Evolutionary conservation across 2,113 vertebrate genomes (phyloP).

Genomic region (Deroptyus accipitrinus): DNA sequence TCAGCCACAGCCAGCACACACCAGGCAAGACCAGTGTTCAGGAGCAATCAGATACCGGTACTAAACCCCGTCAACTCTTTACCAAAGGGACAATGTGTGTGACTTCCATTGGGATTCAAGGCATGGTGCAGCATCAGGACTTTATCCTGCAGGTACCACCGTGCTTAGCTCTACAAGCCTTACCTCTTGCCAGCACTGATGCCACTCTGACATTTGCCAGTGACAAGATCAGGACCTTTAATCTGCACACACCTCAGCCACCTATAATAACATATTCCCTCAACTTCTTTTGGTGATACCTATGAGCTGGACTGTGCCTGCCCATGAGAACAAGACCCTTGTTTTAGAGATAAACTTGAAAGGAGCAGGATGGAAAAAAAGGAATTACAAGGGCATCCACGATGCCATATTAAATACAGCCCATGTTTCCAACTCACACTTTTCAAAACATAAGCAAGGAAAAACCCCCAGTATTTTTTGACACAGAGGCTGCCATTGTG

Average conservation of each 20-base stretch:
- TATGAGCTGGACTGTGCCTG: neutral
- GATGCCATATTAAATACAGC: neutral
- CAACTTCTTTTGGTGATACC: neutral
- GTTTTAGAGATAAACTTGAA: neutral
- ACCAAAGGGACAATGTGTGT: neutral
- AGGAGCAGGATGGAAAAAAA: neutral
- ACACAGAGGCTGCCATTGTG: neutral
- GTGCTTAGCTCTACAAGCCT: neutral
- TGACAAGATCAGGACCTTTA: neutral
- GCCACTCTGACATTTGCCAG: neutral
- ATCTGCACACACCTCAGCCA: neutral
- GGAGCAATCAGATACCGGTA: too few relatives aligned
- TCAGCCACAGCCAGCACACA: neutral
- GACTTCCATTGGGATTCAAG: neutral
- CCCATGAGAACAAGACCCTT: neutral
- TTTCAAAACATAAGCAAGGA: neutral
- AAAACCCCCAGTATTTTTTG: neutral
- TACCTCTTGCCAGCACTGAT: neutral
- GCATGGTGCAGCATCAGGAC: neutral
- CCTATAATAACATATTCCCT: neutral
- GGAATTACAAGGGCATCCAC: neutral
- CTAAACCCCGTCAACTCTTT: neutral
- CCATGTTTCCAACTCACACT: neutral
- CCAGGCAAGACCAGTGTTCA: rapidly evolving
- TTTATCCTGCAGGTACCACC: neutral